Conservation (phyloP, 2,113 vertebrate species). For the Hippocampus abdominalis region DNA sequence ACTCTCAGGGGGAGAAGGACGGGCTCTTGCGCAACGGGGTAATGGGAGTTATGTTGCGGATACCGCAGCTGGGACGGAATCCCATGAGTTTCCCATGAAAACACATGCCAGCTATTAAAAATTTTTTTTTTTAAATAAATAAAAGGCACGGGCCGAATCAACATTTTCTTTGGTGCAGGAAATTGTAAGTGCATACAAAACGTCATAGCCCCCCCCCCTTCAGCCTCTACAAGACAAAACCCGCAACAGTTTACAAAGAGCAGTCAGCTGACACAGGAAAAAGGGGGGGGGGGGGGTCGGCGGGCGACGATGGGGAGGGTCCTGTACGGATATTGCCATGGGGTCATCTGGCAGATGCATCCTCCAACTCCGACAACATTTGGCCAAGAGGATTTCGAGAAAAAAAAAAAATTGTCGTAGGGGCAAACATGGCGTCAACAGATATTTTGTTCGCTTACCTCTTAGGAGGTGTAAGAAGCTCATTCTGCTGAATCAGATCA, state of each 20-base stretch:
- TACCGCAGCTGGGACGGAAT: slow-evolving; percentile 50
- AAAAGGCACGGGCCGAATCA: slow-evolving; percentile 26
- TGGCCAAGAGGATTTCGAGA: slow-evolving; percentile 33
- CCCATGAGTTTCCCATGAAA: slow-evolving; percentile 47
- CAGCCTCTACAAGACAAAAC: slow-evolving; percentile 14
- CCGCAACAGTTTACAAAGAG: slow-evolving; percentile 26
- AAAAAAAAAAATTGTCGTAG: slow-evolving; percentile 23
- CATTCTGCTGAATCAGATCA: slow-evolving; percentile 19
- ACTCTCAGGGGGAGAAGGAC: slow-evolving; percentile 24
- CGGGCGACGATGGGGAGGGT: not conserved
- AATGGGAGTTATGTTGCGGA: slow-evolving; percentile 51
- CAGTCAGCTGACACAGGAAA: slow-evolving; percentile 47
- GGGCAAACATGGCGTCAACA: slow-evolving; percentile 51
- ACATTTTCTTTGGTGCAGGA: slow-evolving; percentile 1
- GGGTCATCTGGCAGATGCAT: slow-evolving; percentile 61
- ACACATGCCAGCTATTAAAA: slow-evolving; percentile 51
- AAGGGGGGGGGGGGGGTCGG: slow-evolving; percentile 3
- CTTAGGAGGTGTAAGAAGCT: slow-evolving; percentile 12
- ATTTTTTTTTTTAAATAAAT: too few species aligned
- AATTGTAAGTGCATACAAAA: slow-evolving; percentile 41
- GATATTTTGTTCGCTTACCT: slow-evolving; percentile 37
- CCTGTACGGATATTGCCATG: slow-evolving; percentile 20
- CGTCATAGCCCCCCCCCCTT: slow-evolving; percentile 9
- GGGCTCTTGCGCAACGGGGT: slow-evolving; percentile 22
- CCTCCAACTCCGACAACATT: slow-evolving; percentile 20